phyloP scores from a whole-genome alignment of 2,888 invertebrate genomes.

The Aradus depressus region DNA sequence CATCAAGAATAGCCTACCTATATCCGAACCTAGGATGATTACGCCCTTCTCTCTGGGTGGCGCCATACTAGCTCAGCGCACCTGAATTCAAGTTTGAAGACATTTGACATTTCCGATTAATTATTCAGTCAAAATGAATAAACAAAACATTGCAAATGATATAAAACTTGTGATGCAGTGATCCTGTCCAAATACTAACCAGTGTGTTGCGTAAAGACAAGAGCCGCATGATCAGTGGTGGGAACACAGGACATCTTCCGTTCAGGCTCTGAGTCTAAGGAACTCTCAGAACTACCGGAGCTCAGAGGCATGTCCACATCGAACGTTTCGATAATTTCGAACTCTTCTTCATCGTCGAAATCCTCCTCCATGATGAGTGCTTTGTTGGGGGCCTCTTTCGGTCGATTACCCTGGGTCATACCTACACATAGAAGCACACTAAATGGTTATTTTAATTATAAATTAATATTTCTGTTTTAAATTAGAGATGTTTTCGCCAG shows the following conservation, averaged over 20 bases:
- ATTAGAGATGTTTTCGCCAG: too few species aligned
- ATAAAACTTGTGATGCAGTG: background rate
- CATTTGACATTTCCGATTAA: background rate
- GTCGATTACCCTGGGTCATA: conserved; percentile 12
- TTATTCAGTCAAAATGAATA: background rate
- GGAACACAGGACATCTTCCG: conserved; percentile 13
- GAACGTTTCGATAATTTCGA: conserved; percentile 19
- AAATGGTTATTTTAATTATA: too few species aligned
- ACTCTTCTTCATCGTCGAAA: conserved; percentile 24
- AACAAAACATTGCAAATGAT: background rate
- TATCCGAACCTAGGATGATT: too few species aligned
- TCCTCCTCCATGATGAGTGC: conserved; percentile 22
- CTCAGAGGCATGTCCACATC: conserved; percentile 10
- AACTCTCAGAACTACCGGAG: conserved; percentile 1
- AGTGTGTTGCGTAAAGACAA: conserved; percentile 22
- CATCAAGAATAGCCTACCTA: too few species aligned
- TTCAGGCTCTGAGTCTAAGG: conserved; percentile 9
- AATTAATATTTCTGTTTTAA: too few species aligned
- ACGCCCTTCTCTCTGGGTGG: too few species aligned
- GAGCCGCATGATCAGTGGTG: conserved; percentile 19
- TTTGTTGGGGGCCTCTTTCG: background rate
- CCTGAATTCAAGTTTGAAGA: too few species aligned
- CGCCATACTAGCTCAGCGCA: too few species aligned
- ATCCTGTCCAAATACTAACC: conserved; percentile 5
- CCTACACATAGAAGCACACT: too few species aligned